Evolutionary conservation across 2,888 invertebrate genomes (phyloP).

Genomic region (Dioctria linearis): DNA sequence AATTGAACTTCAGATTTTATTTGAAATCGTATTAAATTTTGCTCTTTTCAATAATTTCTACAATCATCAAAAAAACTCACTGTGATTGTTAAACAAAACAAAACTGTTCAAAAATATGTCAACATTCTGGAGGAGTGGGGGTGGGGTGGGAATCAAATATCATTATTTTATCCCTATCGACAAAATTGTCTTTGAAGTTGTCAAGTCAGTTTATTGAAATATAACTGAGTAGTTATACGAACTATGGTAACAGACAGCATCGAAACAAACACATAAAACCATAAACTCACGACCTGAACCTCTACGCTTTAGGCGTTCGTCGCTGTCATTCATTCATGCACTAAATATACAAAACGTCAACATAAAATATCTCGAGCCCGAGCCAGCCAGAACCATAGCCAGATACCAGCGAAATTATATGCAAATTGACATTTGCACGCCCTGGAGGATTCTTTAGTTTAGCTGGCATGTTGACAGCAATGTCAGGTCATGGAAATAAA

Average conservation of each 20-base stretch:
- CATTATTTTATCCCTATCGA: conserved; percentile 9
- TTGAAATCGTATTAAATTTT: too few relatives aligned
- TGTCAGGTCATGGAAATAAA: conserved; percentile 57
- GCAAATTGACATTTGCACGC: conserved; percentile 60
- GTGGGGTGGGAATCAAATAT: background rate
- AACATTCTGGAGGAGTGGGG: background rate
- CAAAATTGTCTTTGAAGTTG: conserved; percentile 37
- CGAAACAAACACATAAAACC: background rate
- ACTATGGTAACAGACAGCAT: too few relatives aligned
- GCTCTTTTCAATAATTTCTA: too few relatives aligned
- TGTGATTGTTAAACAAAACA: too few relatives aligned
- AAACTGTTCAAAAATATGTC: background rate
- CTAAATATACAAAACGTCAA: conserved; percentile 54
- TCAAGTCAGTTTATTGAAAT: background rate
- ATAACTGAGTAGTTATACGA: too few relatives aligned
- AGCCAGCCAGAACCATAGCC: conserved; percentile 3
- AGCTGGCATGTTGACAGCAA: conserved; percentile 59
- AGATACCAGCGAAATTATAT: conserved; percentile 57
- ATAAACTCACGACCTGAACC: conserved; percentile 30
- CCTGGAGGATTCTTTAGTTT: conserved; percentile 59
- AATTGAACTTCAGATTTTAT: too few relatives aligned
- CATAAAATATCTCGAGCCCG: conserved; percentile 48
- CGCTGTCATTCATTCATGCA: conserved; percentile 30
- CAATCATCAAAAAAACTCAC: too few relatives aligned
- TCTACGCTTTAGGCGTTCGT: conserved; percentile 1